Evolutionary conservation across 2,797 vertebrate genomes (phyloP).

Genomic region (Dicrostonyx torquatus): DNA sequence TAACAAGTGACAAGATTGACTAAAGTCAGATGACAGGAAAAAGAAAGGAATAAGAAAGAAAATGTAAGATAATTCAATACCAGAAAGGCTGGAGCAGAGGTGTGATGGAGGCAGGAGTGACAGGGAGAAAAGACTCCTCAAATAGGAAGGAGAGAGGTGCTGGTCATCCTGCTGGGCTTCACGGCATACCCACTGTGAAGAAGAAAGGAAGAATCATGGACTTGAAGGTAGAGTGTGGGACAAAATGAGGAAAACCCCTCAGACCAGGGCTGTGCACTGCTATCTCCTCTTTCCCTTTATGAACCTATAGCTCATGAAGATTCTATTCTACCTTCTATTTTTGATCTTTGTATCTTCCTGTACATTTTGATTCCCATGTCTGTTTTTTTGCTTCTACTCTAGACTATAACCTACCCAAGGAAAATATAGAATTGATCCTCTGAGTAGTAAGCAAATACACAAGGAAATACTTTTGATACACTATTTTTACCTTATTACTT

Average conservation of each 20-base stretch:
- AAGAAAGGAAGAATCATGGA: background rate
- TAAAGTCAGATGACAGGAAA: background rate
- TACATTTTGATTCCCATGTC: background rate
- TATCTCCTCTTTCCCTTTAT: background rate
- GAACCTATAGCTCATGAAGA: background rate
- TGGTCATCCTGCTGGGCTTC: background rate
- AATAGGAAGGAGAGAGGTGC: background rate
- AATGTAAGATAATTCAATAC: background rate
- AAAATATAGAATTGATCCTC: background rate
- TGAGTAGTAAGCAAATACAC: slow-evolving; percentile 11
- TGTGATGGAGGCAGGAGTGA: no score
- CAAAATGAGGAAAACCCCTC: background rate
- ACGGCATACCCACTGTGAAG: background rate
- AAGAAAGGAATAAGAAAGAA: background rate
- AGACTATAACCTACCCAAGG: slow-evolving; percentile 24
- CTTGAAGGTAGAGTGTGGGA: background rate
- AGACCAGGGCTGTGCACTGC: background rate
- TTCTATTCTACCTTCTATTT: background rate
- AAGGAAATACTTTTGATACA: slow-evolving; percentile 2
- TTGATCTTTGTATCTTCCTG: background rate
- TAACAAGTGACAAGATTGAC: background rate
- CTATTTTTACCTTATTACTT: slow-evolving; percentile 11
- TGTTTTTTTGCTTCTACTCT: slow-evolving; percentile 38
- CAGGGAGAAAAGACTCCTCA: accelerated
- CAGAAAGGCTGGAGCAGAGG: background rate